Evolutionary conservation across 2,888 invertebrate genomes (phyloP), one percentile per base, ranked within the genome.

Genomic region (Hypselothyrea guttata): DNA sequence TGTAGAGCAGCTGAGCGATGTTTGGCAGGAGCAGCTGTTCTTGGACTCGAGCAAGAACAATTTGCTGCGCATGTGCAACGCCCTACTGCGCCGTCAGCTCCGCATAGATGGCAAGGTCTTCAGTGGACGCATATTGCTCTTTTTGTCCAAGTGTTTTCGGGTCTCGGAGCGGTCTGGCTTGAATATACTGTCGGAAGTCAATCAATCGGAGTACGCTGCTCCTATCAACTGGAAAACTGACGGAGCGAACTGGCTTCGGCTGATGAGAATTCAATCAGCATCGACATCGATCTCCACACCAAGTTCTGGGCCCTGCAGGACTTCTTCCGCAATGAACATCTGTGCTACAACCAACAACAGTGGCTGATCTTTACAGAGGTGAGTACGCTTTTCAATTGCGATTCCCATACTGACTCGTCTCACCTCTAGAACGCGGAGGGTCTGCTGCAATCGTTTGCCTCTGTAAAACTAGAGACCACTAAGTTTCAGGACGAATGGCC

Each of bases 281-380:
- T 98, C 63, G 98, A 99, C 91, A 98, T 97, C 88, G 97, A 96
- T 88, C 92, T 99, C 74, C 99, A 99, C 89, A 94, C 95, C 77
- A 97, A 98, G 88, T 99, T 99, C 91, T 99, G 99, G 99, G 95
- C 96, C 1, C 90, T 99, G 11, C 99, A 99, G 90, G 98, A 98
- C 83, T 98, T 95, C 87, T 99, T 99, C 87, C 93, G 98, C 55
- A 97, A 96, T 91, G 99, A 99, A 0, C 95, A 94, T 86, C 95
- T 95, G 77, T 97, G 97, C 87, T 98, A 97, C 78, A 95, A 94
- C 88, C 96, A 97, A 90, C 92, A 95, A 7, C 94, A 96, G 59
- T 99, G 98, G 98, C 96, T 96, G 89, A 93, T 94, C 69, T 99
- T 99, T 92, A 94, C 95, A 78, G 92, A 93, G 71, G 97, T 97